These are phyloP conservation scores for Caradrina kadenii DNA, from an alignment of 2,888 invertebrate species.

Conservation along the genomic window DNA sequence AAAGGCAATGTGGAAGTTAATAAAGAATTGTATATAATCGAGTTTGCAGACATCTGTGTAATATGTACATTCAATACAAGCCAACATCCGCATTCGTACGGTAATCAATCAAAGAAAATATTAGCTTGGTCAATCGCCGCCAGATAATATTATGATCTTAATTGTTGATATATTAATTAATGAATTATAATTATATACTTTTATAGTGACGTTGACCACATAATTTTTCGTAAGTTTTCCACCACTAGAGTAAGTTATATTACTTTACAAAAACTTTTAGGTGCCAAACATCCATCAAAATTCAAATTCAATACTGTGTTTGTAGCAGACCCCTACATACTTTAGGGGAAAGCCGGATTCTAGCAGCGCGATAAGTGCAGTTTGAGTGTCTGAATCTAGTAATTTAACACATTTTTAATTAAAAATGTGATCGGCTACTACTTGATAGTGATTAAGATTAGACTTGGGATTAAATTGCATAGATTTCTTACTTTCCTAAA, in stretches of 20 bases:
- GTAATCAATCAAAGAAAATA: constrained; percentile 57
- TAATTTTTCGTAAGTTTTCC: too few species aligned
- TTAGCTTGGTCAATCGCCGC: constrained; percentile 36
- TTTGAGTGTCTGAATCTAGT: constrained; percentile 14
- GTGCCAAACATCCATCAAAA: neutral
- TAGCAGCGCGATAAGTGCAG: neutral
- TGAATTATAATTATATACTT: too few species aligned
- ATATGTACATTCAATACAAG: constrained; percentile 29
- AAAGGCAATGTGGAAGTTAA: constrained; percentile 56
- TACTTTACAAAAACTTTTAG: too few species aligned
- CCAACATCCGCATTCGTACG: constrained; percentile 54
- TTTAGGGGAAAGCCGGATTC: constrained; percentile 26
- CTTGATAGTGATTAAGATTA: neutral
- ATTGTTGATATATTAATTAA: neutral
- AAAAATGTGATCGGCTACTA: constrained; percentile 8
- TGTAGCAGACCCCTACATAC: constrained; percentile 7
- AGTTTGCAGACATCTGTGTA: constrained; percentile 44
- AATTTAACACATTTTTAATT: constrained; percentile 21
- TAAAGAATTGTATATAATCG: constrained; percentile 49
- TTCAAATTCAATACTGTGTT: neutral
- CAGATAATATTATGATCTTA: constrained; percentile 1
- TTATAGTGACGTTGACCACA: too few species aligned
- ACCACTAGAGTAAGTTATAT: too few species aligned
- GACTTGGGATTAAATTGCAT: too few species aligned
- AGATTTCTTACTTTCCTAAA: too few species aligned